These are phyloP conservation scores for Acrossocheilus wenchowensis DNA, from an alignment of 2,797 vertebrate genomes.

Conservation along the genomic window DNA sequence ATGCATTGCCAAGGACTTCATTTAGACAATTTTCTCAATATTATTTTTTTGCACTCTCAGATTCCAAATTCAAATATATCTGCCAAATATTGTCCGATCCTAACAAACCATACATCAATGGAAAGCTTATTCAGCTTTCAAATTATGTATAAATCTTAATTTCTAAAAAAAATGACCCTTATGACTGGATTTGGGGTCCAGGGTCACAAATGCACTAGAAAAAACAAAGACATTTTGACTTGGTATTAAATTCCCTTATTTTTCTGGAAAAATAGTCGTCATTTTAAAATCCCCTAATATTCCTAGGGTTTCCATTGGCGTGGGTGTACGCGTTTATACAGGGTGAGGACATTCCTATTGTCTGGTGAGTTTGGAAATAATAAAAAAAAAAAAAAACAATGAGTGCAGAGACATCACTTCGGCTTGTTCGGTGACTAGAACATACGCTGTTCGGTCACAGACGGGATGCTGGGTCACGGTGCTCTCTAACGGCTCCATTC, in stretches of 20 bases:
- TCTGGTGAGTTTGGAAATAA: conserved; percentile 18
- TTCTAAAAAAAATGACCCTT: neutral
- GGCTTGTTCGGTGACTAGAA: conserved; percentile 14
- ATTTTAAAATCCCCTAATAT: neutral
- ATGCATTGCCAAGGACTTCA: neutral
- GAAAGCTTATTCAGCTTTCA: no score
- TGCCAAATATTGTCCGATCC: no score
- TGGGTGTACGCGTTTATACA: neutral
- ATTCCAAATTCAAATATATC: no score
- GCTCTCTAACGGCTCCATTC: conserved; percentile 5
- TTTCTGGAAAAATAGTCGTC: neutral
- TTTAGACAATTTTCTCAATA: no score
- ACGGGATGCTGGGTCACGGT: neutral
- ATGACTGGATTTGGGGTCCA: neutral
- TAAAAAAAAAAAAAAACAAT: neutral
- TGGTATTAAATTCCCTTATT: neutral
- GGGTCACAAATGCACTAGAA: neutral
- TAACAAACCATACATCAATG: no score
- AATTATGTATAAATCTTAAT: no score
- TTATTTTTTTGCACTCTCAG: no score
- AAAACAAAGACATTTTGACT: neutral
- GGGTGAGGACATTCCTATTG: neutral
- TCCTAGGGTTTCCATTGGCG: neutral
- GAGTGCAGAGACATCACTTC: neutral
- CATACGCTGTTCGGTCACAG: neutral